Evolutionary conservation across 2,113 vertebrate genomes (phyloP), one percentile per base, ranked within the genome.

Genomic region (Varanus salvator): DNA sequence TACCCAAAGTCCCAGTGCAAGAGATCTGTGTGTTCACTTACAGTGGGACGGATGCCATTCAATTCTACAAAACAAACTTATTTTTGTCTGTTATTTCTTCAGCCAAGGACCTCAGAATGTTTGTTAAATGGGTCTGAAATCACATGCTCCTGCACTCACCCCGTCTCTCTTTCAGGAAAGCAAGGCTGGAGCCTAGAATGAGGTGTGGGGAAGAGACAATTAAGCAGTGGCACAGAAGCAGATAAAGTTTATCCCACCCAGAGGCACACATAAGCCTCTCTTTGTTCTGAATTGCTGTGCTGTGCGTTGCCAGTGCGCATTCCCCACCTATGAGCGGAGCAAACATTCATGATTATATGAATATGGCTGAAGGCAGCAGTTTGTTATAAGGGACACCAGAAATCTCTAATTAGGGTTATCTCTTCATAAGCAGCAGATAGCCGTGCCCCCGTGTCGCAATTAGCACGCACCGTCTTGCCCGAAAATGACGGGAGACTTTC

Each of bases 231-330:
- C 90, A 90, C 86, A 90, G 90, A 92, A 86, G 84, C 94, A 92
- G 92, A 94, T 90, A 94, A 76, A 84, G 94, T 92, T 94, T 94
- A 95, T 94, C 94, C 91, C 87, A 95, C 89, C 86, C 93, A 92
- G 93, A 91, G 93, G 84, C 91, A 93, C 91, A 90, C 92, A 92
- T 95, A 94, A 95, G 94, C 94, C 90, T 86, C 89, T 94, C 75
- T 89, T 96, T 95, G 92, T 91, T 95, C 84, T 86, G 38, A 92
- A 85, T 84, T 89, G 92, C 91, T 93, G 88, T 93, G 90, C 48
- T 93, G 76, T 89, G 85, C 92, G 93, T 92, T 80, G 91, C 87
- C 87, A 27, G 80, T 86, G 91, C 90, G 92, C 93, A 93, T 94
- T 95, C 93, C 31, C 92, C 85, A 91, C 86, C 54, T 84, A 92